Evolutionary conservation across 2,797 vertebrate species (phyloP).

Genomic region (Ctenosaura bakeri): DNA sequence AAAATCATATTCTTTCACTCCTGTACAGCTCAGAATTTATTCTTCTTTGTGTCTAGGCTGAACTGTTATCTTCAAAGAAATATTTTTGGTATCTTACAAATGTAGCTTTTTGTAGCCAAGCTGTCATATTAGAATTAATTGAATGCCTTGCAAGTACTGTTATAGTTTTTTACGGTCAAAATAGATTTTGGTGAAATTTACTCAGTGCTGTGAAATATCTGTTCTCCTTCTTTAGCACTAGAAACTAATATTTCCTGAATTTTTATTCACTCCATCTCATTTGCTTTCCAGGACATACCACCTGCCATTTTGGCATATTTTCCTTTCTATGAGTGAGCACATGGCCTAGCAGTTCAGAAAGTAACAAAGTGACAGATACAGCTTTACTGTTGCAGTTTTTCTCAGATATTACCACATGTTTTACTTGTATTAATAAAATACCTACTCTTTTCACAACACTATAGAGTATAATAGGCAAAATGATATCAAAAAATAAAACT

Average conservation of each 20-base stretch:
- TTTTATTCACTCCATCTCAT: constrained; percentile 17
- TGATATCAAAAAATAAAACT: constrained; percentile 10
- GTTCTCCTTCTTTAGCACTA: constrained; percentile 13
- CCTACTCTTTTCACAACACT: constrained; percentile 1
- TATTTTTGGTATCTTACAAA: constrained; percentile 30
- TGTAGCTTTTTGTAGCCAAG: neutral
- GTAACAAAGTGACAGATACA: constrained; percentile 21
- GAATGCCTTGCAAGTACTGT: constrained; percentile 21
- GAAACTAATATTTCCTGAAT: constrained; percentile 31
- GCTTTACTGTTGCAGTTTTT: neutral
- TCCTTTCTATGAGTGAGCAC: constrained; percentile 1
- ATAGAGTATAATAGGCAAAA: neutral
- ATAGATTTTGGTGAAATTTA: constrained; percentile 44
- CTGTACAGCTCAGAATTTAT: neutral
- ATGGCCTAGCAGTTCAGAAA: constrained; percentile 35
- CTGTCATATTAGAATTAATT: constrained; percentile 17
- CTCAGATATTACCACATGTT: neutral
- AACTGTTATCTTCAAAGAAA: constrained; percentile 27
- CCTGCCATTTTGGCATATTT: constrained; percentile 40
- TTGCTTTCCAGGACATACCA: constrained; percentile 24
- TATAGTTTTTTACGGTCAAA: constrained; percentile 23
- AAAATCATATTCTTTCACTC: constrained; percentile 10
- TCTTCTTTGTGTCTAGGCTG: neutral
- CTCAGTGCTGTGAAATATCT: constrained; percentile 25
- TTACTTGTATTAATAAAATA: constrained; percentile 25